A percentile compares a stretch with the other conserved stretches of the same genome.
Evolutionary conservation across 2,113 vertebrate genomes (phyloP).

Genomic region (Varanus komodoensis): DNA sequence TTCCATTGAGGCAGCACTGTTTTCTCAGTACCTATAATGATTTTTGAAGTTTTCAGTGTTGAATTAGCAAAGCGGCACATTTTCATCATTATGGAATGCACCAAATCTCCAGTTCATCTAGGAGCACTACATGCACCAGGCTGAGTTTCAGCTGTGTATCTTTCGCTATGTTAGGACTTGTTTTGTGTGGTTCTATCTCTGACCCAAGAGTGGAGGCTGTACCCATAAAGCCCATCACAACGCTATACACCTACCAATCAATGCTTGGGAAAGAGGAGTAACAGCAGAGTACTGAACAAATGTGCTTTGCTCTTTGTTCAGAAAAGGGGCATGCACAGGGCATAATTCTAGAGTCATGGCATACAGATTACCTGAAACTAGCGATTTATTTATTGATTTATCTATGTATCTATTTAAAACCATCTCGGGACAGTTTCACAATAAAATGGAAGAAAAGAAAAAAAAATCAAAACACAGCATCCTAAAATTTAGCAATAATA

Average conservation of each 20-base stretch:
- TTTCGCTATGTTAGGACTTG: neutral
- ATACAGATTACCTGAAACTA: neutral
- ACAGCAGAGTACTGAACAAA: neutral
- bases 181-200: neutral
- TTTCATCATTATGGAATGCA: neutral
- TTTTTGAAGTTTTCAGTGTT: neutral
- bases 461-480: too few relatives aligned
- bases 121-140: neutral
- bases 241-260: too few relatives aligned
- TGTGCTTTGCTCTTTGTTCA: neutral
- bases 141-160: too few relatives aligned
- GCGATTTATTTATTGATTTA: too few relatives aligned
- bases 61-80: neutral
- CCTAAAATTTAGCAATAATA: too few relatives aligned
- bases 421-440: too few relatives aligned
- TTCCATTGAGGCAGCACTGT: neutral
- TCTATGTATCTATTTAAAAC: too few relatives aligned
- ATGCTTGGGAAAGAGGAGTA: neutral
- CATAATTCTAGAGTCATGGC: neutral
- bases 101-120: neutral
- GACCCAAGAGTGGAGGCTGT: neutral
- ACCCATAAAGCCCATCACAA: neutral
- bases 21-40: neutral
- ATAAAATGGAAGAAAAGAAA: too few relatives aligned
- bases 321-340: neutral